Conservation (phyloP, 2,888 invertebrate species). For the Metopia argyrocephala region DNA sequence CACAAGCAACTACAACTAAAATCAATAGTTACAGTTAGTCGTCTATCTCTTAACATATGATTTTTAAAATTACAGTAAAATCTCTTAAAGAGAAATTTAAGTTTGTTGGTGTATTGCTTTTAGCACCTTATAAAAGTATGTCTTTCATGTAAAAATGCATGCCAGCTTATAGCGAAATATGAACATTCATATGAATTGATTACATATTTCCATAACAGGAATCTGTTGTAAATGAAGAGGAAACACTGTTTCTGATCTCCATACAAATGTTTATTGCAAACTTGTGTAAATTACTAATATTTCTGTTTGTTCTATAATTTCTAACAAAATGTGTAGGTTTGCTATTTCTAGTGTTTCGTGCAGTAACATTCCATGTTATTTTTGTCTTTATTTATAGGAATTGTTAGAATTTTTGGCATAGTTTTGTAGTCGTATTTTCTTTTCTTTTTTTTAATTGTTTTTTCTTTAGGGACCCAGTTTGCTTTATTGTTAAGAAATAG, state of each 20-base stretch:
- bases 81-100: too few species aligned
- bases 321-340: background rate
- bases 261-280: slow-evolving; percentile 57
- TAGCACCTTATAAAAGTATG: too few species aligned
- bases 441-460: background rate
- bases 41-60: too few species aligned
- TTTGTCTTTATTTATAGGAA: slow-evolving; percentile 39
- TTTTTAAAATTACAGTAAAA: too few species aligned
- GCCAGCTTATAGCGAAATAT: too few species aligned
- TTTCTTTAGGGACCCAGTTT: slow-evolving; percentile 4
- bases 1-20: background rate
- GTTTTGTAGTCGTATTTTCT: background rate
- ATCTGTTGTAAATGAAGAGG: background rate
- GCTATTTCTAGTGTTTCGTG: background rate
- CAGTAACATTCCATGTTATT: slow-evolving; percentile 25
- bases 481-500: background rate
- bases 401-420: slow-evolving; percentile 46
- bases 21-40: background rate
- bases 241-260: background rate
- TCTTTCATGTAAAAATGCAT: too few species aligned
- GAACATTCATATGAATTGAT: too few species aligned
- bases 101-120: too few species aligned
- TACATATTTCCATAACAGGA: too few species aligned
- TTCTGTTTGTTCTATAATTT: slow-evolving; percentile 17
- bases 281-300: slow-evolving; percentile 59